Percentiles rank a stretch among this genome's conserved stretches.
Conservation (phyloP, 1,140 invertebrate genomes). For the Ips nitidus region DNA sequence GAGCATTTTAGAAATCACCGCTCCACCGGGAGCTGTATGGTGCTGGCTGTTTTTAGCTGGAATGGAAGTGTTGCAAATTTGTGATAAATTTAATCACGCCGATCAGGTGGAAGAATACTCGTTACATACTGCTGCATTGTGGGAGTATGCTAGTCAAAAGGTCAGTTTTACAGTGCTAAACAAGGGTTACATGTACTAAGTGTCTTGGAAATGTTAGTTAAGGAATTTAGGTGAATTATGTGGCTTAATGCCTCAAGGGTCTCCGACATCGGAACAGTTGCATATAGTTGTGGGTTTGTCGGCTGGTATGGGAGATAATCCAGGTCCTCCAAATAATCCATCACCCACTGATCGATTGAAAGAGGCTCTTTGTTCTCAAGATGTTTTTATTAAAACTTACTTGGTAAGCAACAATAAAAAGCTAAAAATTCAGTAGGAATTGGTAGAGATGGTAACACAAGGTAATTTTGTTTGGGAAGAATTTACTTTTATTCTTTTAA, state of each 20-base stretch:
- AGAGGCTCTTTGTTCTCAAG: slow-evolving; percentile 86
- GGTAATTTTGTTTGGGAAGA: no score
- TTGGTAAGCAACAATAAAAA: slow-evolving; percentile 57
- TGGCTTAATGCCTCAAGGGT: slow-evolving; percentile 85
- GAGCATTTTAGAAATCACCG: slow-evolving; percentile 72
- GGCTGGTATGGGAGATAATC: slow-evolving; percentile 81
- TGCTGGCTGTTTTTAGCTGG: slow-evolving; percentile 94
- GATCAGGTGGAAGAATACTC: slow-evolving; percentile 77
- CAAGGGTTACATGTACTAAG: no score
- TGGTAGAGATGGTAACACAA: neutral
- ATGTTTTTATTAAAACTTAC: slow-evolving; percentile 87
- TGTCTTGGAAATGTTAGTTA: slow-evolving; percentile 59
- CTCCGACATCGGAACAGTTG: slow-evolving; percentile 82
- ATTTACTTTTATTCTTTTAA: no score
- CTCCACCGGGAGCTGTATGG: slow-evolving; percentile 79
- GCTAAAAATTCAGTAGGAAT: neutral
- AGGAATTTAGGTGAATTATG: slow-evolving; percentile 85
- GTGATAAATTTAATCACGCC: slow-evolving; percentile 68
- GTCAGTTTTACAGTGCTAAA: slow-evolving; percentile 52
- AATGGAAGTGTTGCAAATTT: slow-evolving; percentile 82
- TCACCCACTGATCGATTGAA: slow-evolving; percentile 84
- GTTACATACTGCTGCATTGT: slow-evolving; percentile 83
- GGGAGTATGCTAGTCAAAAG: slow-evolving; percentile 92
- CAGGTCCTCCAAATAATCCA: slow-evolving; percentile 55
- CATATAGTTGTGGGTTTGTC: slow-evolving; percentile 88